Base-by-base conservation (phyloP, 2,888 invertebrate species). In the Drosophila longiperda region DNA sequence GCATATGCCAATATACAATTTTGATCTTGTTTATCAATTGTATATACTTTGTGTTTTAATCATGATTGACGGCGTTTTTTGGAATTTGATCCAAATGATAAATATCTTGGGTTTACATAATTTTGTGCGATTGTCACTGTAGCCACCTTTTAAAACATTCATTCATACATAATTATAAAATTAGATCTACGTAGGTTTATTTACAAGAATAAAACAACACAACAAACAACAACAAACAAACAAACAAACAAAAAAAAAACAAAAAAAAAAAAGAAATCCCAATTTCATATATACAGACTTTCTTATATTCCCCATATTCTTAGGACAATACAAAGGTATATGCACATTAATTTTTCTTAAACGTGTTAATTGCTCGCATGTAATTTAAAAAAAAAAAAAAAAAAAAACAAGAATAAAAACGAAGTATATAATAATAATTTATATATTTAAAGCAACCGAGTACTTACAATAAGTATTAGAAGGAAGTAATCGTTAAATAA, bases 121-220 rank as follows among this genome's bases (percentile, higher is more conserved):
- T 72, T 74, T 65, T 61, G 77, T 77, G 73, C 81, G 77, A 29
- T 80, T 81, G 80, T 76, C 78, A 75, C 67, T 61, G 68, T 74
- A 86, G 82, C 86, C 88, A 83, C 83, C 75, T 82, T 88, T 86
- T 80, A 72, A 53, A 66, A 79, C 32, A 66, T 76, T 76, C 79
- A 83, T 75, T 66, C 73, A 86, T 79, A 75, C 71, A 80, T 83
- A 78, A 73, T 67, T 83, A 65, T 75, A 75, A 75, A 88, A 76
- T 77, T 86, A 86, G 68, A 34, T 71, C 50, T 83, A 88, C 75
- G 77, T 86, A 86, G 83, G 71, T 82, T 87, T 83, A 84, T 84
- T 84, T 78, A 75, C 57, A 78, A 69, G 52, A 59, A 63, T 45
- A 45, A 45, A 45, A 45, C 45, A 45, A 45, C 45, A 23, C 45